Percentiles rank a stretch among this genome's conserved stretches.
Evolutionary conservation across 2,113 vertebrate species (phyloP).

Genomic region (Perognathus longimembris): DNA sequence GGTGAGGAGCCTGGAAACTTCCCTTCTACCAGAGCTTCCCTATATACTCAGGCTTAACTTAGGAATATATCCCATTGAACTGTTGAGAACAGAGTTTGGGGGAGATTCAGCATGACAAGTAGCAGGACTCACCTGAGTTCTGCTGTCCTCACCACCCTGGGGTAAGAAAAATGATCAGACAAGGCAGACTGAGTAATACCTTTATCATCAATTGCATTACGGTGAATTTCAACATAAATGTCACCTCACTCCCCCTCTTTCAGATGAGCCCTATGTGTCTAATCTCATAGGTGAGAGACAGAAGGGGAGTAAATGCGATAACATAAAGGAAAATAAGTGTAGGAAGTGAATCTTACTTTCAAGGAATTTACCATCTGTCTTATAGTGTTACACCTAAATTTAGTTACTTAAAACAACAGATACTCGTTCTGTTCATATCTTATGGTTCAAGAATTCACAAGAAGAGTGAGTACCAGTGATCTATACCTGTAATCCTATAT

Average conservation of each 20-base stretch:
- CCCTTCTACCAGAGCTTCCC: neutral
- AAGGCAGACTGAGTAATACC: neutral
- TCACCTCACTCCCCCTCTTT: neutral
- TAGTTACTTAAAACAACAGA: neutral
- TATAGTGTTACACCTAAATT: slow-evolving; percentile 8
- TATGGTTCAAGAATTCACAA: slow-evolving; percentile 16
- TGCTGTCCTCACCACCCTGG: neutral
- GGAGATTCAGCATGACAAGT: slow-evolving; percentile 50
- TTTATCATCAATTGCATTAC: neutral
- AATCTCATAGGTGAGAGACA: neutral
- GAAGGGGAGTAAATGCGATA: neutral
- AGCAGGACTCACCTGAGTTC: neutral
- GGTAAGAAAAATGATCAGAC: slow-evolving; percentile 22
- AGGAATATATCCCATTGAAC: neutral
- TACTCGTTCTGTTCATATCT: neutral
- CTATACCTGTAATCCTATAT: no score
- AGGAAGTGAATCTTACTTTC: slow-evolving; percentile 22
- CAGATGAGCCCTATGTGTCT: neutral
- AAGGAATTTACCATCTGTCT: slow-evolving; percentile 24
- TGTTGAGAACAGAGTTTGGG: slow-evolving; percentile 19
- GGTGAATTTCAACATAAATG: slow-evolving; percentile 33
- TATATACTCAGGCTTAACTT: neutral
- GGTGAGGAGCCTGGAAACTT: neutral
- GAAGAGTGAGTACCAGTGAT: neutral
- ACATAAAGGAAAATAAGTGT: slow-evolving; percentile 14